Conservation (phyloP, 2,888 invertebrate genomes). For the Tinea semifulvella region DNA sequence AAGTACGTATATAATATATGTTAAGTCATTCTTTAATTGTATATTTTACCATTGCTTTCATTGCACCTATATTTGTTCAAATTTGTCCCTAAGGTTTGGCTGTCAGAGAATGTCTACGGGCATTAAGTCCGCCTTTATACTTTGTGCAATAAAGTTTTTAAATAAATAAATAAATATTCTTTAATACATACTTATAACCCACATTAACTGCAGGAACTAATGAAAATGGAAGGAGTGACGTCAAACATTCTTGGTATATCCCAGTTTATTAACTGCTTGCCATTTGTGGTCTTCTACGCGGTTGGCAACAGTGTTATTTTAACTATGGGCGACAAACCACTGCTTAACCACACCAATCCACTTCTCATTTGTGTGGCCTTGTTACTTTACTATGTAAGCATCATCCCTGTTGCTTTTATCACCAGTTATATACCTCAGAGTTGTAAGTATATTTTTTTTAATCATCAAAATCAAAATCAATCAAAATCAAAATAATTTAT, state of each 20-base stretch:
- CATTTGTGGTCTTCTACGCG: constrained; percentile 62
- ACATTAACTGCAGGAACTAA: constrained; percentile 79
- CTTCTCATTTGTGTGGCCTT: constrained; percentile 67
- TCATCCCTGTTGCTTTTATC: constrained; percentile 69
- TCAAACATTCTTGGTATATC: constrained; percentile 69
- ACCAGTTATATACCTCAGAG: constrained; percentile 70
- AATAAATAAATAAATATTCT: no score
- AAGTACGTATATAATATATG: no score
- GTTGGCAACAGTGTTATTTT: constrained; percentile 39
- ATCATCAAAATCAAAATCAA: no score
- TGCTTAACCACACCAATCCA: constrained; percentile 60
- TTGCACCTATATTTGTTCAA: no score
- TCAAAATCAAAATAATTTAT: no score
- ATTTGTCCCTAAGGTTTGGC: no score
- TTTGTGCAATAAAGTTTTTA: no score
- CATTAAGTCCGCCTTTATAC: no score
- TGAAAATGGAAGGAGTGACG: constrained; percentile 80
- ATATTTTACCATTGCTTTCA: no score
- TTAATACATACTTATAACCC: no score
- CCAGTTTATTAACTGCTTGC: constrained; percentile 72
- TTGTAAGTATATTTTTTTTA: constrained; percentile 45
- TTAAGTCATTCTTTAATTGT: no score
- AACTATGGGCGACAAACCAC: constrained; percentile 36
- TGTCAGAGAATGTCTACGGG: no score
- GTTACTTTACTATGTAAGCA: constrained; percentile 65